These are phyloP conservation scores for Onychorhynchus coronatus DNA, from an alignment of 2,113 vertebrate genomes.

Conservation along the genomic window DNA sequence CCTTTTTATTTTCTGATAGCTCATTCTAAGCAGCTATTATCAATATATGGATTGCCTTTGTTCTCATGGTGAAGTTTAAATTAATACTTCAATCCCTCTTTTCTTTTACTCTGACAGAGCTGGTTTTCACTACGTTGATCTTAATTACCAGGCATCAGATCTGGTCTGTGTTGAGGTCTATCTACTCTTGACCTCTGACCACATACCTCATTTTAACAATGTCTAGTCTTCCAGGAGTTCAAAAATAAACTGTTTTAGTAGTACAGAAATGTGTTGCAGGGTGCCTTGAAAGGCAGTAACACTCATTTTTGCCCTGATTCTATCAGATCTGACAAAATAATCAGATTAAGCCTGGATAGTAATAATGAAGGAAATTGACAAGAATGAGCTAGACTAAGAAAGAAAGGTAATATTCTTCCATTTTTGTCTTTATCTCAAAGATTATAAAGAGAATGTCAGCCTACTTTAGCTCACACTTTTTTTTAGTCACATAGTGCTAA, in stretches of 20 bases:
- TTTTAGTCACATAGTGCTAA: background rate
- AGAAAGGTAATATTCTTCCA: background rate
- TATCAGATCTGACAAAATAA: background rate
- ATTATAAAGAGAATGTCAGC: background rate
- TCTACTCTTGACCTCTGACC: background rate
- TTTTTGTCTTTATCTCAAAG: background rate
- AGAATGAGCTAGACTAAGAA: background rate
- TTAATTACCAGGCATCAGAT: background rate
- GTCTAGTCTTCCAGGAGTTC: background rate
- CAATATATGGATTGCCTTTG: background rate
- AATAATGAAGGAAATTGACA: background rate
- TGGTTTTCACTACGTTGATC: background rate
- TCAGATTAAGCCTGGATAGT: background rate
- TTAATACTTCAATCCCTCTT: background rate
- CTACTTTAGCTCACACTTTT: background rate
- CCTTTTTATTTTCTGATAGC: background rate
- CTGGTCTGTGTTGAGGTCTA: background rate
- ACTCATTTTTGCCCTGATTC: background rate
- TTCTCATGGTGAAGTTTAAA: background rate
- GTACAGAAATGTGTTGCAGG: background rate
- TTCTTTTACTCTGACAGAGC: background rate
- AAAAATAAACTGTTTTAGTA: background rate
- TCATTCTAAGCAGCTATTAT: background rate
- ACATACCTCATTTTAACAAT: background rate
- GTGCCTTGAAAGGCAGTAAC: background rate